A percentile compares a stretch with the other conserved stretches of the same genome.
phyloP scores from a whole-genome alignment of 2,888 invertebrate genomes.

The Eupeodes latifasciatus region DNA sequence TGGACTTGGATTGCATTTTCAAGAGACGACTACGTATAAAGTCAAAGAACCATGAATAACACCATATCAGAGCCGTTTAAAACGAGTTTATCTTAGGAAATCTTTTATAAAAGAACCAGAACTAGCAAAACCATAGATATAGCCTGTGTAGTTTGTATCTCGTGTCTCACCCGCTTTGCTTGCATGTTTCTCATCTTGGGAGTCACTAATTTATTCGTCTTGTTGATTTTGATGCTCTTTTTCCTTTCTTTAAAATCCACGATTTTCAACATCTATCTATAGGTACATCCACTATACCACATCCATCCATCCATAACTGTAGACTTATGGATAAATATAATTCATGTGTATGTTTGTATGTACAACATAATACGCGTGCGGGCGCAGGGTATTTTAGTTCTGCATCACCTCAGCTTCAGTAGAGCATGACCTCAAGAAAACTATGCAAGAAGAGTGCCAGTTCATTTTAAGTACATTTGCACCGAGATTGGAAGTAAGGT shows the following conservation, averaged over 20 bases:
- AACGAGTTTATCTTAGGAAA: conserved; percentile 7
- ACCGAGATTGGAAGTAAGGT: conserved; percentile 64
- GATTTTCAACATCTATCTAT: background rate
- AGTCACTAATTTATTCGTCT: conserved; percentile 7
- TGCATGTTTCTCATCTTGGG: background rate
- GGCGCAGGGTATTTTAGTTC: conserved; percentile 1
- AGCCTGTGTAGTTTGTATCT: no score
- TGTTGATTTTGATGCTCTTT: conserved; percentile 8
- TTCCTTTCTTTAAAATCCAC: background rate
- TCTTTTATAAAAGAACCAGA: background rate
- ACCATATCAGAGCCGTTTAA: background rate
- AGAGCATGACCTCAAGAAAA: conserved; percentile 34
- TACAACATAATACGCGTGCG: background rate
- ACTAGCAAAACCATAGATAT: no score
- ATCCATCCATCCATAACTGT: no score
- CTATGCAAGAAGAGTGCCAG: background rate
- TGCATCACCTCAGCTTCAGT: conserved; percentile 13
- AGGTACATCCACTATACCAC: background rate
- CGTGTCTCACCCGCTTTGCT: background rate
- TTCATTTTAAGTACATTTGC: conserved; percentile 65
- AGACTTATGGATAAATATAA: no score
- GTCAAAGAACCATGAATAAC: conserved; percentile 9
- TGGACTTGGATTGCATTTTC: background rate
- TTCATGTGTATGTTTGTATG: no score
- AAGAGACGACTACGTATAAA: background rate